phyloP scores from a whole-genome alignment of 2,113 vertebrate species.

The Zingel zingel region DNA sequence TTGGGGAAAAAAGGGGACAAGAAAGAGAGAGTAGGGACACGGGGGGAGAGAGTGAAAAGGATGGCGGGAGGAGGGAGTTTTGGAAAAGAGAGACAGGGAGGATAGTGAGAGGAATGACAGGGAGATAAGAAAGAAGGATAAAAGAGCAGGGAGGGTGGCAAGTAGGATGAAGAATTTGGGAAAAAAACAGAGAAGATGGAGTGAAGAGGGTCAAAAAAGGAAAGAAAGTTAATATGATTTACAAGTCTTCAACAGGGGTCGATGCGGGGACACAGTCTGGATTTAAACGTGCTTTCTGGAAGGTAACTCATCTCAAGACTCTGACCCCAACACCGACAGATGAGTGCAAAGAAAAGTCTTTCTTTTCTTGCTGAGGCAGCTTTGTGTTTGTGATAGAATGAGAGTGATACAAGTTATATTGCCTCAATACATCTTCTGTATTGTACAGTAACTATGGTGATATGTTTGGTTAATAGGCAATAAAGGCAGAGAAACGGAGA shows the following conservation, averaged over 20 bases:
- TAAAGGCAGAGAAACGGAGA: not conserved
- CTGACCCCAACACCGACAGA: not conserved
- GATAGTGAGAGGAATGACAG: not conserved
- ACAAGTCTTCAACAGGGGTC: not conserved
- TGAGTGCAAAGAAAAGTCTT: not conserved
- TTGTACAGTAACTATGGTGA: not conserved
- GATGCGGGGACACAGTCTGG: not conserved
- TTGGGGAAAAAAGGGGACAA: not conserved
- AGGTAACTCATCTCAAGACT: constrained; percentile 3
- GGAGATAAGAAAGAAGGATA: not conserved
- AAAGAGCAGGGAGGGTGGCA: not conserved
- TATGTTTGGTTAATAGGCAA: not conserved
- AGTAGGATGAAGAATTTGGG: not conserved
- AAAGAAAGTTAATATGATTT: constrained; percentile 8
- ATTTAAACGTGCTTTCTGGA: not conserved
- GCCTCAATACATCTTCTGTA: not conserved
- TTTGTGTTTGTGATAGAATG: not conserved
- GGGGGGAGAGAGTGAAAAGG: not conserved
- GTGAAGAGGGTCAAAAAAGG: not conserved
- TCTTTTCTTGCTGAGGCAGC: not conserved
- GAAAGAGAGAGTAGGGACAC: not conserved
- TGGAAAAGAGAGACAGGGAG: not conserved
- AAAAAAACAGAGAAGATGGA: constrained; percentile 3
- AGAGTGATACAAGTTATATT: not conserved
- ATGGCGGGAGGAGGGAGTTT: not conserved